phyloP scores from a whole-genome alignment of 2,797 vertebrate species.

The Melanotaenia maccullochi region DNA sequence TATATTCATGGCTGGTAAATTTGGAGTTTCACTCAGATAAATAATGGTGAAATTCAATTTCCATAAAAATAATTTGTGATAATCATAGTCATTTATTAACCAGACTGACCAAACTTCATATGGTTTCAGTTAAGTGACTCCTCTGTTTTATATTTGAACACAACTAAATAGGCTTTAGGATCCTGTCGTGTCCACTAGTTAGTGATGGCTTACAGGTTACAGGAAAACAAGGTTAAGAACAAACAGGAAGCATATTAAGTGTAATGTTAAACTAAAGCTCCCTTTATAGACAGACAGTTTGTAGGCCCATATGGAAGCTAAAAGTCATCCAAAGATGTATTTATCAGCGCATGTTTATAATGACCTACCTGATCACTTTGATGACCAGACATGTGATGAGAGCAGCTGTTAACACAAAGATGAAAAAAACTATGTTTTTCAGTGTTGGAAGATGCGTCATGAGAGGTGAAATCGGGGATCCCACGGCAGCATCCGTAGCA shows the following conservation, averaged over 20 bases:
- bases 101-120: background rate
- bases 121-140: background rate
- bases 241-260: no score
- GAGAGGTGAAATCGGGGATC: slow-evolving; percentile 82
- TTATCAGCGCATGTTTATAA: no score
- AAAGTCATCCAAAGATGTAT: no score
- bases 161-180: background rate
- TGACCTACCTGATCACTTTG: slow-evolving; percentile 88
- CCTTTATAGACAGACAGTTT: no score
- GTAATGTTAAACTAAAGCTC: no score
- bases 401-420: slow-evolving; percentile 86
- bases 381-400: slow-evolving; percentile 90
- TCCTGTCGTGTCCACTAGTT: background rate
- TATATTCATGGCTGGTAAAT: background rate
- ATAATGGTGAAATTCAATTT: background rate
- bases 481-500: slow-evolving; percentile 68
- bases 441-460: slow-evolving; percentile 89
- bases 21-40: background rate
- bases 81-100: background rate
- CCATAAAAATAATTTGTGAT: background rate
- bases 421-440: slow-evolving; percentile 88
- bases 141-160: background rate
- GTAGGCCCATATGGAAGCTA: no score
- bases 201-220: background rate
- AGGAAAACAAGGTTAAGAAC: background rate